Conservation (phyloP, 2,113 vertebrate genomes). For the Chlorodrepanis virens region DNA sequence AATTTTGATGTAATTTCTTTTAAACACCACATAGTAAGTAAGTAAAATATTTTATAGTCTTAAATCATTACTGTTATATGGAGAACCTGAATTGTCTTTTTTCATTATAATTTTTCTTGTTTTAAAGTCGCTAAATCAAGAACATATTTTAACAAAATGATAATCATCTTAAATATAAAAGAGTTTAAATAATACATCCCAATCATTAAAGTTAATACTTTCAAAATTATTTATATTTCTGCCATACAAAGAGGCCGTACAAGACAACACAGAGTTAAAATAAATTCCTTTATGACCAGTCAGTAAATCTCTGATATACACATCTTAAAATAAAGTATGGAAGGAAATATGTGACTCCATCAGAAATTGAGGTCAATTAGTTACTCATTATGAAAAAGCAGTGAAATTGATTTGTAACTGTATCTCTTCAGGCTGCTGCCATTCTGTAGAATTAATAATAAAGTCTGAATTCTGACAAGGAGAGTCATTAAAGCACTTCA, state of each 20-base stretch:
- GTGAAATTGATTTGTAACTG: slow-evolving; percentile 77
- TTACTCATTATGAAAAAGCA: slow-evolving; percentile 67
- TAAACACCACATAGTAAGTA: not conserved
- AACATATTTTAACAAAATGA: slow-evolving; percentile 24
- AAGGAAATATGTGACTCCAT: slow-evolving; percentile 67
- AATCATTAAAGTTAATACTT: slow-evolving; percentile 27
- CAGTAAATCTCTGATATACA: slow-evolving; percentile 61
- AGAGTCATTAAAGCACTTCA: slow-evolving; percentile 72
- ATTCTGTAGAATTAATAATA: slow-evolving; percentile 74
- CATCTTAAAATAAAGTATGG: slow-evolving; percentile 67
- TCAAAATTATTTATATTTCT: slow-evolving; percentile 46
- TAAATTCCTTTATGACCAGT: slow-evolving; percentile 49
- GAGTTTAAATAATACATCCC: slow-evolving; percentile 14
- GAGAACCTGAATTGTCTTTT: not conserved
- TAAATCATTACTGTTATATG: not conserved
- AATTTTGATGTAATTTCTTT: not conserved
- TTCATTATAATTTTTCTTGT: not conserved
- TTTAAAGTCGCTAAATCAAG: slow-evolving; percentile 26
- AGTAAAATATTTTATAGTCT: not conserved
- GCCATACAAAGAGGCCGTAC: not conserved
- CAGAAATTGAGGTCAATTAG: slow-evolving; percentile 79
- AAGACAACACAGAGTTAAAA: slow-evolving; percentile 64
- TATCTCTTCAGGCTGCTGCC: slow-evolving; percentile 64
- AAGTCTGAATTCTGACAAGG: slow-evolving; percentile 76
- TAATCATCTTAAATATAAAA: slow-evolving; percentile 35